Conservation (phyloP, 2,113 vertebrate genomes). For the Lathamus discolor region DNA sequence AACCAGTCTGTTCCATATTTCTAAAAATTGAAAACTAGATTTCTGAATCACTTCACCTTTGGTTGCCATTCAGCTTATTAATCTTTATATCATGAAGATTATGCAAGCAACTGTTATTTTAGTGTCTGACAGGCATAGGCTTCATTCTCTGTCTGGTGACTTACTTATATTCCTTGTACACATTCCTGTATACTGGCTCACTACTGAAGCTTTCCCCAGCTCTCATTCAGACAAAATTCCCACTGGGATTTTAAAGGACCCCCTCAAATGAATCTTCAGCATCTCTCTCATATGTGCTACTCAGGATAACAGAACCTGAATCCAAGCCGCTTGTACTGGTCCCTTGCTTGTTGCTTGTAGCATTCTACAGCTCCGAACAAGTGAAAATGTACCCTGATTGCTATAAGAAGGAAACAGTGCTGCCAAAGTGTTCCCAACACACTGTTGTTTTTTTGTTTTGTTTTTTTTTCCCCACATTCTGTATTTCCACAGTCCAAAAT, state of each 20-base stretch:
- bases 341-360: neutral
- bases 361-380: neutral
- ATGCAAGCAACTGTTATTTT: conserved; percentile 38
- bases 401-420: neutral
- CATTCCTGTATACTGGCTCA: neutral
- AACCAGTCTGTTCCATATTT: conserved; percentile 14
- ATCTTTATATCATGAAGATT: conserved; percentile 14
- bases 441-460: neutral
- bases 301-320: neutral
- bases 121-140: neutral
- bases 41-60: conserved; percentile 57
- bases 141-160: neutral
- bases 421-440: neutral
- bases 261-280: neutral
- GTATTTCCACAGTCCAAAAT: neutral
- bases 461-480: neutral
- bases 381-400: neutral
- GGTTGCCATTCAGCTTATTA: conserved; percentile 33
- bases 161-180: conserved; percentile 41
- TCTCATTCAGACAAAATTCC: conserved; percentile 35
- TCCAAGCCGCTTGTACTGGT: neutral
- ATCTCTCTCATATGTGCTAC: neutral
- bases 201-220: neutral
- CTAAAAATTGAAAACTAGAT: conserved; percentile 33
- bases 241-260: neutral